Base-by-base conservation (phyloP, 2,113 vertebrate species). In the Ardeotis arabs region DNA sequence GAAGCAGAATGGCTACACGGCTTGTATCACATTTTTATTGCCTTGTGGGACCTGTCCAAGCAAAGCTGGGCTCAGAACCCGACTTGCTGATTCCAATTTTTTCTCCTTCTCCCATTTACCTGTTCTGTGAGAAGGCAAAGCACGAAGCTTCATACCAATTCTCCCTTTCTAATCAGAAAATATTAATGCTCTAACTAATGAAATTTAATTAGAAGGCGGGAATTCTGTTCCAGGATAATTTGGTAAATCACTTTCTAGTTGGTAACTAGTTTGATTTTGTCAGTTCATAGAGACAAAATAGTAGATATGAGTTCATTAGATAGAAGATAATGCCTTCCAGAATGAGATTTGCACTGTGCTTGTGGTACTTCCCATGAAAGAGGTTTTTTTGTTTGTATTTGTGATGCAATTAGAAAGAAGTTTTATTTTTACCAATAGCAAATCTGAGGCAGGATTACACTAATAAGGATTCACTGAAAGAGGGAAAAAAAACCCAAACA, bases 331-430 rank as follows among this genome's bases (percentile, higher is more conserved):
- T 28, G 9, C 37, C 37, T 68, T 62, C 59, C 60, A 91, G 39
- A 35, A 87, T 28, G 41, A 28, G 14, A 31, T 31, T 63, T 72
- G 44, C 49, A 15, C 52, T 72, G 25, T 0, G 0, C 4, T 13
- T 68, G 25, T 39, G 72, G 25, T 41, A 25, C 21, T 75, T 87
- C 9, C 31, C 9, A 22, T 49, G 3, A 25, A 72, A 68, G 27
- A 4, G 28, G 16, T 10, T 9, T 27, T 47, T 45, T 78, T 52
- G 59, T 72, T 66, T 15, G 1, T 56, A 53, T 56, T 72, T 60
- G 28, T 37, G 21, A 58, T 45, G 16, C 11, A 59, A 67, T 60
- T 18, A 27, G 55, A 53, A 68, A 69, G 44, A 52, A 21, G 2
- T 28, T 77, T 73, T 89, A 24, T 2, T 62, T 74, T 47, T 45